phyloP scores from a whole-genome alignment of 2,113 vertebrate genomes.

The Boulengeromyrus knoepffleri region DNA sequence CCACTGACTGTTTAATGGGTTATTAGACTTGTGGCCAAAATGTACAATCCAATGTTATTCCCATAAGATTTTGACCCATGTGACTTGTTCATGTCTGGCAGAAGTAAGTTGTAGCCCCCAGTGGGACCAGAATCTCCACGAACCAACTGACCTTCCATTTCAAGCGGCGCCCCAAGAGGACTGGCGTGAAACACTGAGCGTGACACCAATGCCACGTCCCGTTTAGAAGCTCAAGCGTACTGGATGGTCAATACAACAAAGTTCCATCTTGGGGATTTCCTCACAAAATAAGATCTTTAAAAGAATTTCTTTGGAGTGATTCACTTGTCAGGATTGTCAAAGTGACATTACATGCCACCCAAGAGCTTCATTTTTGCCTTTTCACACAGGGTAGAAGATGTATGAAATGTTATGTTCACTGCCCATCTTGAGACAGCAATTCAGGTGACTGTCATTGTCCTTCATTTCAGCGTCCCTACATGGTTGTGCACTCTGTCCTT shows the following conservation, averaged over 20 bases:
- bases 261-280: slow-evolving; percentile 63
- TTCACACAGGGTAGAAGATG: not conserved
- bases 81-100: slow-evolving; percentile 65
- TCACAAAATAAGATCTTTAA: slow-evolving; percentile 56
- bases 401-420: not conserved
- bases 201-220: slow-evolving; percentile 52
- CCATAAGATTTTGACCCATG: slow-evolving; percentile 59
- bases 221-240: slow-evolving; percentile 63
- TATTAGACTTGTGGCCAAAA: not conserved
- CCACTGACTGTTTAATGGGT: not conserved
- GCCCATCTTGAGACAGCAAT: not conserved
- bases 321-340: slow-evolving; percentile 47
- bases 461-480: not conserved
- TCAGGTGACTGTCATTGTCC: not conserved
- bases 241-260: slow-evolving; percentile 66
- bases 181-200: slow-evolving; percentile 53
- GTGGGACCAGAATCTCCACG: slow-evolving; percentile 59
- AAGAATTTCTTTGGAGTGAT: slow-evolving; percentile 59
- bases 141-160: slow-evolving; percentile 65
- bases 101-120: slow-evolving; percentile 57
- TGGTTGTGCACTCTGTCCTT: not conserved
- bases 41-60: slow-evolving; percentile 38
- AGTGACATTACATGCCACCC: not conserved
- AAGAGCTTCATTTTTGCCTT: not conserved
- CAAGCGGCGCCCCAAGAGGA: slow-evolving; percentile 58